Conservation (phyloP, 2,113 vertebrate genomes). For the Festucalex cinctus region DNA sequence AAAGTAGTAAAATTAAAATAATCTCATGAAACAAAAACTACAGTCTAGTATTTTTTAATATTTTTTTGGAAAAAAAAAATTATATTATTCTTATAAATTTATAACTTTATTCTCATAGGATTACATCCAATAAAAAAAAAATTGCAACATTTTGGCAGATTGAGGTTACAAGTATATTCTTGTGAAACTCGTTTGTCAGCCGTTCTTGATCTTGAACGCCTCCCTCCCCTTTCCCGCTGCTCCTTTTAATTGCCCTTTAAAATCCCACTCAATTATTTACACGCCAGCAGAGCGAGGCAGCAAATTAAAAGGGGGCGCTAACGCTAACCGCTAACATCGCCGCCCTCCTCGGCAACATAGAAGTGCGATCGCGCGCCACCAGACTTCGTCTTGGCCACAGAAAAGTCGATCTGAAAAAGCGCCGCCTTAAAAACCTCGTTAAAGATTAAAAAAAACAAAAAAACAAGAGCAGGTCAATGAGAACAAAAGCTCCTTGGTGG, state of each 20-base stretch:
- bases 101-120: too few relatives aligned
- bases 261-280: constrained; percentile 75
- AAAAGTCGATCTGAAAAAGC: not conserved
- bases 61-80: too few relatives aligned
- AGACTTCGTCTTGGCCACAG: not conserved
- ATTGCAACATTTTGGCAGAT: too few relatives aligned
- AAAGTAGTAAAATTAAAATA: too few relatives aligned
- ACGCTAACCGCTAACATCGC: not conserved
- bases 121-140: too few relatives aligned
- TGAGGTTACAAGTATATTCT: too few relatives aligned
- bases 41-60: too few relatives aligned
- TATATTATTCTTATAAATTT: too few relatives aligned
- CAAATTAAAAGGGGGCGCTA: constrained; percentile 8
- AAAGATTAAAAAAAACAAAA: not conserved
- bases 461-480: not conserved
- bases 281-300: constrained; percentile 31
- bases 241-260: constrained; percentile 71
- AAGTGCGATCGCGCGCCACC: not conserved
- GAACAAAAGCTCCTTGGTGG: not conserved
- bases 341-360: not conserved
- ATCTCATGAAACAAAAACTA: too few relatives aligned
- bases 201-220: constrained; percentile 69
- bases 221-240: constrained; percentile 64
- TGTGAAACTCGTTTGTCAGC: constrained; percentile 49
- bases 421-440: not conserved